Evolutionary conservation across 2,797 vertebrate genomes (phyloP), one percentile per base, ranked within the genome.

Genomic region (Gadopsis marmoratus): DNA sequence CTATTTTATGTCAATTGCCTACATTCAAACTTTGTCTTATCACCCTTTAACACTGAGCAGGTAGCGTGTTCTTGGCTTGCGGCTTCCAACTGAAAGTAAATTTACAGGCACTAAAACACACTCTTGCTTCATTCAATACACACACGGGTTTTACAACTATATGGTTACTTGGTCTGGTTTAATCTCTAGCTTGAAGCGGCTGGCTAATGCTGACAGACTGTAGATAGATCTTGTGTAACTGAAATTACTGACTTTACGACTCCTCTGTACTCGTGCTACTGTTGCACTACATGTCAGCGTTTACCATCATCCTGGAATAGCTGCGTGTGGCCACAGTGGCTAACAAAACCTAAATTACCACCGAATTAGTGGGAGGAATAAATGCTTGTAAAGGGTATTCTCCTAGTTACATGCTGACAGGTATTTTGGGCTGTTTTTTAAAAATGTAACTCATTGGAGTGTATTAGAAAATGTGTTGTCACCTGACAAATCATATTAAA

Each of bases 401-500:
- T 0, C 43, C 10, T 35, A 16, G 16, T 39, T 61, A 1, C 71
- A 50, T 10, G 21, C 10, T 31, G 43, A 53, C 53, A 39, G 26
- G 29, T 55, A n/a, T 65, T 70, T 48, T 31, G 53, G 17, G 10
- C 33, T 43, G 4, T 59, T 51, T 62, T n/a, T n/a, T n/a, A n/a
- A 14, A 56, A 35, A 53, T 29, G 23, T 7, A 31, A 12, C 50
- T n/a, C 26, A 60, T 54, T 29, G 13, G 4, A 33, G 19, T 23
- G 33, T 12, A 51, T 55, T 51, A 63, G 39, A 73, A 76, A 61
- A 64, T 16, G 4, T 51, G 3, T 64, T 33, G 61, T 48, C 33
- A 74, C 56, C 23, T 56, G 51, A 74, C 51, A 43, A 59, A 23
- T 70, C 39, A 33, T 55, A 4, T 58, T 53, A 66, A 59, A 55